phyloP scores from a whole-genome alignment of 2,113 vertebrate genomes.

The Mystacornis crossleyi region DNA sequence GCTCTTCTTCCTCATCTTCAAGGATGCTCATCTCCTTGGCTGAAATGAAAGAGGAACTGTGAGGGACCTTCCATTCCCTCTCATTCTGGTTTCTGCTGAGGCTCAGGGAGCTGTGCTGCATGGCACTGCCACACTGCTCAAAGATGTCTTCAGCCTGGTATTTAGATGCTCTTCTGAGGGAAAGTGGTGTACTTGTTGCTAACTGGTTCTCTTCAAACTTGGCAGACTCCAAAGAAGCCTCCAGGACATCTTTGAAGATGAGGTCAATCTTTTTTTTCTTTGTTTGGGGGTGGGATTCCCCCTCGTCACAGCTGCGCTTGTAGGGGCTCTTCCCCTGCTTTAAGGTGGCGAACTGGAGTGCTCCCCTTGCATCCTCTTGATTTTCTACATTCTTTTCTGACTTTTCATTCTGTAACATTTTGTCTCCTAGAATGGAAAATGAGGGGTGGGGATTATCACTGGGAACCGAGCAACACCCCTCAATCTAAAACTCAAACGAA shows the following conservation, averaged over 20 bases:
- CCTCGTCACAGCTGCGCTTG: conserved; percentile 83
- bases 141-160: conserved; percentile 72
- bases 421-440: conserved; percentile 83
- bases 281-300: conserved; percentile 81
- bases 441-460: conserved; percentile 72
- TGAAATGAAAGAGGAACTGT: conserved; percentile 47
- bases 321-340: conserved; percentile 80
- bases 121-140: conserved; percentile 56
- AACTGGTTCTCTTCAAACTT: conserved; percentile 74
- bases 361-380: conserved; percentile 77
- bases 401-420: conserved; percentile 74
- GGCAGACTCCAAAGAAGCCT: conserved; percentile 86
- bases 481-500: conserved; percentile 47
- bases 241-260: conserved; percentile 92
- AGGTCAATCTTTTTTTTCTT: conserved; percentile 97
- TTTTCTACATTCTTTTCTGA: conserved; percentile 70
- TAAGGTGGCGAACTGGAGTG: conserved; percentile 75
- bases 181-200: conserved; percentile 72
- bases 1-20: conserved; percentile 78
- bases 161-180: conserved; percentile 74
- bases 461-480: conserved; percentile 17
- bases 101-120: conserved; percentile 40
- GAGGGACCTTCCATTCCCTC: conserved; percentile 74
- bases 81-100: conserved; percentile 65
- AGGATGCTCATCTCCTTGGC: conserved; percentile 66